Conservation (phyloP, 2,113 vertebrate genomes). For the Rhineura floridana region DNA sequence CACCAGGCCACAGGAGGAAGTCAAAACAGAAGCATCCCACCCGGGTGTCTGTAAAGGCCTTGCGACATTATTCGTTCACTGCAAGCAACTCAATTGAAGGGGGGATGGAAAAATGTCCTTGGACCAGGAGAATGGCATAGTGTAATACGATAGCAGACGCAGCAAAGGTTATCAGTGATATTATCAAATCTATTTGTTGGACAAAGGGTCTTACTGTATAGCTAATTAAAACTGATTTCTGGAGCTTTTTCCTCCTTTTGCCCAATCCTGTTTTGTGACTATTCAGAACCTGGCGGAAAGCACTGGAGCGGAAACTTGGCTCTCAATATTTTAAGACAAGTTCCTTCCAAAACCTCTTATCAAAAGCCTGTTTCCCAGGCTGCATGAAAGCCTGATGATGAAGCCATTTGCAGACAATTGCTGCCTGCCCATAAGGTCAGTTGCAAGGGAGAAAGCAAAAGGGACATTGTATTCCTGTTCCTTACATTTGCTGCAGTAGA, state of each 20-base stretch:
- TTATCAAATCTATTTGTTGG: constrained; percentile 69
- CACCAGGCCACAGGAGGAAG: constrained; percentile 55
- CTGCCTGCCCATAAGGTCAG: constrained; percentile 37
- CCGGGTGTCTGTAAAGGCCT: constrained; percentile 63
- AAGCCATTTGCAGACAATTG: constrained; percentile 57
- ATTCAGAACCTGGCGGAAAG: constrained; percentile 64
- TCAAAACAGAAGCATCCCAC: constrained; percentile 70
- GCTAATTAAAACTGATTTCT: constrained; percentile 76
- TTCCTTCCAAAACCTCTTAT: constrained; percentile 59
- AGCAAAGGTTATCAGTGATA: constrained; percentile 68
- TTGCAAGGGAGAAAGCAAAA: constrained; percentile 16
- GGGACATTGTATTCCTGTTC: constrained; percentile 14
- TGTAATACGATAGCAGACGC: constrained; percentile 54
- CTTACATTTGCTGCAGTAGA: constrained; percentile 16
- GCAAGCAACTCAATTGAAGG: constrained; percentile 46
- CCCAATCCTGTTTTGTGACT: constrained; percentile 64
- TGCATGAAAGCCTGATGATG: constrained; percentile 33
- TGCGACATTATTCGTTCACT: constrained; percentile 65
- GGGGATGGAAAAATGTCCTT: constrained; percentile 60
- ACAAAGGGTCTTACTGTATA: constrained; percentile 76
- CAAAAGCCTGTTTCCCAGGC: constrained; percentile 59
- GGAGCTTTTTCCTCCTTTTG: neutral
- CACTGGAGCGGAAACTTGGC: constrained; percentile 69
- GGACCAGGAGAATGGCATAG: constrained; percentile 51
- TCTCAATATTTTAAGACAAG: constrained; percentile 60